Conservation (phyloP, 2,888 invertebrate species). For the Amphimallon solstitiale region DNA sequence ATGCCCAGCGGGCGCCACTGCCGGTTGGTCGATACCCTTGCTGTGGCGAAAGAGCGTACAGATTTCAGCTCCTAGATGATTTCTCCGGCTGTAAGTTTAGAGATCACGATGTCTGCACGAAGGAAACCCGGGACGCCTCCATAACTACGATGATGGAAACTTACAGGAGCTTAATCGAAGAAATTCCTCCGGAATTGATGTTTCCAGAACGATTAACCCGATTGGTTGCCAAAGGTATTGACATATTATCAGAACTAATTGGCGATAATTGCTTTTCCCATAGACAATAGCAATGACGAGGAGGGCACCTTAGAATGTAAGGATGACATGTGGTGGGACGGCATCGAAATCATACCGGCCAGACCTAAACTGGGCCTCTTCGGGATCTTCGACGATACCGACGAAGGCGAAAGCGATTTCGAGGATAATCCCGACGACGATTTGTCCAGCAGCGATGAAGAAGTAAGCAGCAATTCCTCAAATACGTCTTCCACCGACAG, state of each 20-base stretch:
- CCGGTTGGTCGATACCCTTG: slow-evolving; percentile 84
- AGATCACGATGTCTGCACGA: slow-evolving; percentile 75
- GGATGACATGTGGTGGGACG: slow-evolving; percentile 80
- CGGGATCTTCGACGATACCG: slow-evolving; percentile 56
- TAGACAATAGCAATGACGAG: slow-evolving; percentile 55
- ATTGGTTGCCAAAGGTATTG: slow-evolving; percentile 70
- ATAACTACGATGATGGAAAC: slow-evolving; percentile 70
- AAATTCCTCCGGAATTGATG: slow-evolving; percentile 73
- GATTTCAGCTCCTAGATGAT: slow-evolving; percentile 78
- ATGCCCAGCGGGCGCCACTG: slow-evolving; percentile 71
- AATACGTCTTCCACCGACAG: slow-evolving; percentile 44
- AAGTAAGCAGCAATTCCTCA: slow-evolving; percentile 25
- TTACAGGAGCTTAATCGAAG: slow-evolving; percentile 70
- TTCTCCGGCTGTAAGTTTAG: slow-evolving; percentile 76
- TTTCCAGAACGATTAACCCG: slow-evolving; percentile 76
- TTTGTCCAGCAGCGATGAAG: neutral
- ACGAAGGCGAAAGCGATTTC: slow-evolving; percentile 15
- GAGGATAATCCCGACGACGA: slow-evolving; percentile 10
- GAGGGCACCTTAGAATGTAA: slow-evolving; percentile 70
- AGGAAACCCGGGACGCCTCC: slow-evolving; percentile 73
- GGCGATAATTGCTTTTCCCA: neutral
- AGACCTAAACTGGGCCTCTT: slow-evolving; percentile 72
- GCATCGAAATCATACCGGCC: slow-evolving; percentile 72
- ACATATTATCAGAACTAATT: neutral
- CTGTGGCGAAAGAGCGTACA: slow-evolving; percentile 86